Percentiles rank a stretch among this genome's conserved stretches.
These are phyloP conservation scores for Porites australiensis DNA, from an alignment of 64 coral and sea anemone genomes.

Conservation along the genomic window DNA sequence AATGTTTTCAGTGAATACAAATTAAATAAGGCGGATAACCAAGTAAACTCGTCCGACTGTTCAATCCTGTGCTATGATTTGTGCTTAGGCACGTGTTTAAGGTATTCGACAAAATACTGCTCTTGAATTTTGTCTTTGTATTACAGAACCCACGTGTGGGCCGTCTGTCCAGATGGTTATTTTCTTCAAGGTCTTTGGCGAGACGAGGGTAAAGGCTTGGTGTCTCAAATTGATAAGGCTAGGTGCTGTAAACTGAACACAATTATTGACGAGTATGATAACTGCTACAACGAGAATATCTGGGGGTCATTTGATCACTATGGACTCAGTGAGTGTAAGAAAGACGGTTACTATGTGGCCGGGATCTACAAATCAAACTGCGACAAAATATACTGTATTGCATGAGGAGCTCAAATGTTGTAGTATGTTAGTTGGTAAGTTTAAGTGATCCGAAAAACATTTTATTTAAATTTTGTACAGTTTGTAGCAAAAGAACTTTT, in stretches of 20 bases:
- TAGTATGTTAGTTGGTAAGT: conserved; percentile 13
- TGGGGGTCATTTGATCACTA: background rate
- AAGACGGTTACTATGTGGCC: conserved; percentile 3
- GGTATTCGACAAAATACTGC: too few species aligned
- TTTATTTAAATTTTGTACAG: too few species aligned
- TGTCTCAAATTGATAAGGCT: background rate
- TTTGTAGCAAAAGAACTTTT: too few species aligned
- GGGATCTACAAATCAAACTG: conserved; percentile 10
- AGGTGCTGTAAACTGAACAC: background rate
- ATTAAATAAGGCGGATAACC: too few species aligned
- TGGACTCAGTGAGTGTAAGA: conserved; percentile 14
- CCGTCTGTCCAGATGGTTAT: background rate
- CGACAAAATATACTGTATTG: conserved; percentile 29
- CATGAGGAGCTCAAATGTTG: conserved; percentile 40
- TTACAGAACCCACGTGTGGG: background rate
- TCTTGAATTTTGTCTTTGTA: too few species aligned
- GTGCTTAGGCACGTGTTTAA: too few species aligned
- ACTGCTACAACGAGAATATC: conserved; percentile 37
- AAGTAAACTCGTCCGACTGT: too few species aligned
- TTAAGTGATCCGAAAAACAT: too few species aligned
- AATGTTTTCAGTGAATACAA: too few species aligned
- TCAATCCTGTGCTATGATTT: too few species aligned
- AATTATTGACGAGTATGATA: background rate
- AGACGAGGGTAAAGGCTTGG: background rate
- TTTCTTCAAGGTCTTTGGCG: background rate